Evolutionary conservation across 2,113 vertebrate genomes (phyloP).

Genomic region (Phrynocephalus versicolor): DNA sequence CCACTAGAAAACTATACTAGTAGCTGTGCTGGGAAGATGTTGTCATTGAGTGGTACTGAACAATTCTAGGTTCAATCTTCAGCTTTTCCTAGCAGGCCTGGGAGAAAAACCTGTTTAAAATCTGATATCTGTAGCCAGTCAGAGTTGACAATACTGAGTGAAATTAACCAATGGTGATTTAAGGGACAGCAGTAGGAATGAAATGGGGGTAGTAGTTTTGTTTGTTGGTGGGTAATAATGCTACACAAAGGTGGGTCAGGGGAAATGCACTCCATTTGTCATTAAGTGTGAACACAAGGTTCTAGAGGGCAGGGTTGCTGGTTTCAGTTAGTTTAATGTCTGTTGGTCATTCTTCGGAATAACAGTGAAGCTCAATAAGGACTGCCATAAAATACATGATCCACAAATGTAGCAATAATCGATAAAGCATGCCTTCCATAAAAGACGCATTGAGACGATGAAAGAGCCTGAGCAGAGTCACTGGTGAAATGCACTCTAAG

Average conservation of each 20-base stretch:
- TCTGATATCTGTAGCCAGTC: too few relatives aligned
- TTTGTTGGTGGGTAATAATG: not conserved
- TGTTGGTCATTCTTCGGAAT: not conserved
- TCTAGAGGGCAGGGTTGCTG: not conserved
- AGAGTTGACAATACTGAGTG: too few relatives aligned
- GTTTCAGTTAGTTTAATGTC: not conserved
- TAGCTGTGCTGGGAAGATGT: too few relatives aligned
- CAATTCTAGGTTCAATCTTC: too few relatives aligned
- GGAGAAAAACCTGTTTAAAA: too few relatives aligned
- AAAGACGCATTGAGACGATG: not conserved
- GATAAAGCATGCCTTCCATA: not conserved
- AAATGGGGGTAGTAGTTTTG: not conserved
- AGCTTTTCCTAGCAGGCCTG: too few relatives aligned
- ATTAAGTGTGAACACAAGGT: not conserved
- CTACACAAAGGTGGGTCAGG: not conserved
- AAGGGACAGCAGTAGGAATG: not conserved
- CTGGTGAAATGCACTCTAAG: not conserved
- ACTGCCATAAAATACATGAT: not conserved
- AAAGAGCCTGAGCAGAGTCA: not conserved
- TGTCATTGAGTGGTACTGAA: too few relatives aligned
- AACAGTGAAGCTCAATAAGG: not conserved
- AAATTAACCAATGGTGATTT: not conserved
- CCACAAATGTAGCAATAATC: not conserved
- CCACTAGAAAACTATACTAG: too few relatives aligned
- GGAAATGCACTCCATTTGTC: too few relatives aligned